A percentile compares a stretch with the other conserved stretches of the same genome.
Evolutionary conservation across 1,140 invertebrate genomes (phyloP).

Genomic region (Battus philenor): DNA sequence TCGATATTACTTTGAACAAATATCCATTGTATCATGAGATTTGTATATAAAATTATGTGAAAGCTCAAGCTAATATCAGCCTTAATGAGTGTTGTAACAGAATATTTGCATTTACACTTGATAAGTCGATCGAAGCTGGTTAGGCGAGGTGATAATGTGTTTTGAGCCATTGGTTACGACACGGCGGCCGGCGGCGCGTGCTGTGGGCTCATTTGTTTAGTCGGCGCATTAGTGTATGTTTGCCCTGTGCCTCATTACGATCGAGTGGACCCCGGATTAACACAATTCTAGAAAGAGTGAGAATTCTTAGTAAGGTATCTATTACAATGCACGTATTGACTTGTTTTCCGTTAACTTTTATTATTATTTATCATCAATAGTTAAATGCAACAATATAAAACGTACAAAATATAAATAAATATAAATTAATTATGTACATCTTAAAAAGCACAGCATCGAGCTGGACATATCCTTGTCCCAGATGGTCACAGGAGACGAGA

Average conservation of each 20-base stretch:
- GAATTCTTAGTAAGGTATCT: too few species aligned
- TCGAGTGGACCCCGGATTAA: too few species aligned
- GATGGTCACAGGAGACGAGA: too few species aligned
- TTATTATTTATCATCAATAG: too few species aligned
- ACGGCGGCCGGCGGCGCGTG: not conserved
- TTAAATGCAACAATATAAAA: too few species aligned
- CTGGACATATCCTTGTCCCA: too few species aligned
- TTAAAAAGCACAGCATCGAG: too few species aligned
- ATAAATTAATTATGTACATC: too few species aligned
- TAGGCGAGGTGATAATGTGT: conserved; percentile 15
- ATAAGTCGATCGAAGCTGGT: conserved; percentile 5
- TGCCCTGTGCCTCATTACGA: not conserved
- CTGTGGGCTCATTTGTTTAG: not conserved
- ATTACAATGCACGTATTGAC: too few species aligned
- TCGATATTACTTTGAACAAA: not conserved
- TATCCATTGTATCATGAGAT: not conserved
- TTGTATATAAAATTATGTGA: not conserved
- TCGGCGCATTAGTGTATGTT: not conserved
- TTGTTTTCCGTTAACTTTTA: too few species aligned
- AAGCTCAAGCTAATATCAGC: conserved; percentile 1
- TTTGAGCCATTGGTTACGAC: conserved; percentile 6
- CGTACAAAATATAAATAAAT: too few species aligned
- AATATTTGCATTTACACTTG: conserved; percentile 15
- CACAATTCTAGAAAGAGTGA: too few species aligned
- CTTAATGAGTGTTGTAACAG: conserved; percentile 8